These are phyloP conservation scores for Hedychridium roseum DNA, from an alignment of 2,888 invertebrate species.

Conservation along the genomic window DNA sequence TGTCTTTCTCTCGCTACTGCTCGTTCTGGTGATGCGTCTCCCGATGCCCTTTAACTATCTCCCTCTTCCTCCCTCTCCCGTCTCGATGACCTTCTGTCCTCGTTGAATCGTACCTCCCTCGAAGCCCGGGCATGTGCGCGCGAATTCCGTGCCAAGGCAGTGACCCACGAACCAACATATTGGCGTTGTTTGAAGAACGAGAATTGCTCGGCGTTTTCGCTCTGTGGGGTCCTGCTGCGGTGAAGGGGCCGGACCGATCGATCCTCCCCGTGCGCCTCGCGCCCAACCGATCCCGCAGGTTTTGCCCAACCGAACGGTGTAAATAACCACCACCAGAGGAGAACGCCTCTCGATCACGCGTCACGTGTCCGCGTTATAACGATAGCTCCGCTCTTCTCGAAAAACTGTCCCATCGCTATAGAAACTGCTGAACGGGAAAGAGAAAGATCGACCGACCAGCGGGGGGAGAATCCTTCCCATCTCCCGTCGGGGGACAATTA, in stretches of 20 bases:
- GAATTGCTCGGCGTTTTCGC: slow-evolving; percentile 30
- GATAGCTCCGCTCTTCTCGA: slow-evolving; percentile 18
- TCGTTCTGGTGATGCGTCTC: no score
- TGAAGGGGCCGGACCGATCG: slow-evolving; percentile 37
- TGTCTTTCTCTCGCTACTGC: slow-evolving; percentile 19
- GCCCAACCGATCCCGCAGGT: no score
- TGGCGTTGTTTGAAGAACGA: slow-evolving; percentile 59
- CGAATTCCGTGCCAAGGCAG: slow-evolving; percentile 51
- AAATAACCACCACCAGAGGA: slow-evolving; percentile 19
- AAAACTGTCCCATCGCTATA: no score
- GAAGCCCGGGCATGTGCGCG: slow-evolving; percentile 31
- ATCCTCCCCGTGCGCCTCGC: no score
- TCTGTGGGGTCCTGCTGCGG: slow-evolving; percentile 9
- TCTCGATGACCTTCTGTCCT: not conserved
- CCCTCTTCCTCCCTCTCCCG: slow-evolving; percentile 15
- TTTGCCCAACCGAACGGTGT: slow-evolving; percentile 21
- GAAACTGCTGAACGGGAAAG: no score
- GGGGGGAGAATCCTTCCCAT: no score
- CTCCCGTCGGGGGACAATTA: no score
- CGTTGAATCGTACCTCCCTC: not conserved
- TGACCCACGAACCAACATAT: slow-evolving; percentile 60
- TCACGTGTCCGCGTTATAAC: slow-evolving; percentile 38
- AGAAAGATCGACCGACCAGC: no score
- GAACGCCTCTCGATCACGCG: slow-evolving; percentile 30
- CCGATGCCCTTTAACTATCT: not conserved